Conservation (phyloP, 2,888 invertebrate species). For the Perithous albicinctus region DNA sequence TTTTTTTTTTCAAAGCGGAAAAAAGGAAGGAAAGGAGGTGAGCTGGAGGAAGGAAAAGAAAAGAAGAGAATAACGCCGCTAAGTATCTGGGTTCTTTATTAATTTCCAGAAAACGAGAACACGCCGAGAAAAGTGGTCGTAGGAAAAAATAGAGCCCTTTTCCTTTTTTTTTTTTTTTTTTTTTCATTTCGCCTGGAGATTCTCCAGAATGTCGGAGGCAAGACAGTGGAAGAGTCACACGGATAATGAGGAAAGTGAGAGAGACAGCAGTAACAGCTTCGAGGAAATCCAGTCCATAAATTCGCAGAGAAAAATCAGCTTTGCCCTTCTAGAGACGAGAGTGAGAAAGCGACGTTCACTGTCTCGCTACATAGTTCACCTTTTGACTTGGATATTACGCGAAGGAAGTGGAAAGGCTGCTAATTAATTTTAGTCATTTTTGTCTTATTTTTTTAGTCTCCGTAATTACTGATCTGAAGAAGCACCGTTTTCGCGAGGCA, state of each 20-base stretch:
- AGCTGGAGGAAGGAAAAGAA: background rate
- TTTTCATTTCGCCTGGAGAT: slow-evolving; percentile 36
- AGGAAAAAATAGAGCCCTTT: background rate
- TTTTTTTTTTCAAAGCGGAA: background rate
- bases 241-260: slow-evolving; percentile 11
- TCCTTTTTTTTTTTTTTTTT: no score
- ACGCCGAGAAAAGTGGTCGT: slow-evolving; percentile 2
- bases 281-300: slow-evolving; percentile 58
- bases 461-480: background rate
- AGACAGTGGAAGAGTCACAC: slow-evolving; percentile 27
- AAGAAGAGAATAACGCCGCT: slow-evolving; percentile 48
- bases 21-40: background rate
- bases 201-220: slow-evolving; percentile 41
- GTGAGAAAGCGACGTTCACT: slow-evolving; percentile 23
- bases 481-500: background rate
- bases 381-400: slow-evolving; percentile 46
- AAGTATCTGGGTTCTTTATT: slow-evolving; percentile 56
- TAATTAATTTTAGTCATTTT: slow-evolving; percentile 3
- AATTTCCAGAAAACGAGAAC: slow-evolving; percentile 54
- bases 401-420: background rate
- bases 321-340: background rate
- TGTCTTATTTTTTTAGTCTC: background rate
- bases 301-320: slow-evolving; percentile 54
- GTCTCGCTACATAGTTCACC: slow-evolving; percentile 21
- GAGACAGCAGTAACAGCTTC: slow-evolving; percentile 11